Base-by-base conservation (phyloP, 2,113 vertebrate genomes). In the Hemiprocne comata region DNA sequence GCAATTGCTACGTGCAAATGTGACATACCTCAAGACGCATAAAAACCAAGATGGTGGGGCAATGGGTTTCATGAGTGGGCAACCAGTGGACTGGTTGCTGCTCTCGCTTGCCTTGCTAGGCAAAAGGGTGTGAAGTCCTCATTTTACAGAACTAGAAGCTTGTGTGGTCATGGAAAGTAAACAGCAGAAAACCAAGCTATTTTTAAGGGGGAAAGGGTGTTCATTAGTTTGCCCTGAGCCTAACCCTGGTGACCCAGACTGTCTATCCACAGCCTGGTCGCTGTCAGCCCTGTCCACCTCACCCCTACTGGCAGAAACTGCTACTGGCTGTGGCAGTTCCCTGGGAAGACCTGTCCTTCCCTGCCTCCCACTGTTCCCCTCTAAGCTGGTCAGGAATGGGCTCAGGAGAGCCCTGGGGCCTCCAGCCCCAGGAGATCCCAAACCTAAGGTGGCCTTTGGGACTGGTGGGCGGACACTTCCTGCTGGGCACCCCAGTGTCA, bases 111-210 rank as follows among this genome's bases (percentile, higher is more conserved):
- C 74, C 3, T 2, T 71, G 40, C 38, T 57, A 57, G 57, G 57
- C 7, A 31, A 88, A 97, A 81, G 31, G 3, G 51, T 89, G 72
- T 48, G 34, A 73, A 40, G 36, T n/a, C 50, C 36, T 55, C 79
- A 16, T 72, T 90, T 93, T 31, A 51, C 53, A 36, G 36, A 90
- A 50, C 64, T 84, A 51, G 60, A 71, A 91, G 20, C 10, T 62
- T 95, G 6, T 66, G 76, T 58, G 74, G n/a, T 90, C 46, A 29
- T 33, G 29, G 48, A 93, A 89, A 89, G 15, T 14, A 96, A 96
- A 84, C 40, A 87, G 21, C 7, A 94, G 51, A 94, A 87, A 80
- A 48, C n/a, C 50, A 89, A 87, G 62, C 17, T 79, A 19, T 74
- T 91, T 87, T 91, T 38, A 82, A 74, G 54, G 13, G 5, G 14